Evolutionary conservation across 2,888 invertebrate species (phyloP).

Genomic region (Diploptera punctata): DNA sequence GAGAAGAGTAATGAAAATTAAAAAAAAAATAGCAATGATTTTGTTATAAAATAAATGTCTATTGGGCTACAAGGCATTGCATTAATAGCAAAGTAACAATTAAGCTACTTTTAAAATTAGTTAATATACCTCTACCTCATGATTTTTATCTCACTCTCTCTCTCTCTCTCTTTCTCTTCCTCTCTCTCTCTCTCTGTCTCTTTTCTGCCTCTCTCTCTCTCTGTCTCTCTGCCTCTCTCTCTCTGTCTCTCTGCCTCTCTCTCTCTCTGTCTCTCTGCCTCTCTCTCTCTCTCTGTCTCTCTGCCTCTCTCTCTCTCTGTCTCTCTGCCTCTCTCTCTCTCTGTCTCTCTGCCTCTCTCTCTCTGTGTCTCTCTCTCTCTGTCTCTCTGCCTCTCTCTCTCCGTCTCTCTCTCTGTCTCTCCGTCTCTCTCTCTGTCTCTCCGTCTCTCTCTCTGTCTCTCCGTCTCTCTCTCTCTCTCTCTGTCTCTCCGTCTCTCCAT

Average conservation of each 20-base stretch:
- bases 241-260: neutral
- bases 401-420: neutral
- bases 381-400: neutral
- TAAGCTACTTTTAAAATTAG: too few relatives aligned
- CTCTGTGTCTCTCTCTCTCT: neutral
- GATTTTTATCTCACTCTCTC: too few relatives aligned
- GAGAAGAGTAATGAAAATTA: too few relatives aligned
- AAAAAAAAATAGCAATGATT: too few relatives aligned
- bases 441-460: neutral
- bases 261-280: conserved; percentile 7
- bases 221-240: neutral
- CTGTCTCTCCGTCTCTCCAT: neutral
- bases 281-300: neutral
- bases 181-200: neutral
- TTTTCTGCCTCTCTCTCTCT: neutral
- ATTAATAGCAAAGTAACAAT: too few relatives aligned
- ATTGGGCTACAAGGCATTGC: too few relatives aligned
- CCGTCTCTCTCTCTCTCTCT: conserved; percentile 7
- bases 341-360: neutral
- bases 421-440: neutral
- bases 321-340: neutral
- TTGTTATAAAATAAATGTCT: too few relatives aligned
- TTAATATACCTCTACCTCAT: too few relatives aligned
- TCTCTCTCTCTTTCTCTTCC: neutral
- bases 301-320: neutral